These are phyloP conservation scores for Oncorhynchus clarkii DNA, from an alignment of 2,113 vertebrate genomes.

Conservation along the genomic window DNA sequence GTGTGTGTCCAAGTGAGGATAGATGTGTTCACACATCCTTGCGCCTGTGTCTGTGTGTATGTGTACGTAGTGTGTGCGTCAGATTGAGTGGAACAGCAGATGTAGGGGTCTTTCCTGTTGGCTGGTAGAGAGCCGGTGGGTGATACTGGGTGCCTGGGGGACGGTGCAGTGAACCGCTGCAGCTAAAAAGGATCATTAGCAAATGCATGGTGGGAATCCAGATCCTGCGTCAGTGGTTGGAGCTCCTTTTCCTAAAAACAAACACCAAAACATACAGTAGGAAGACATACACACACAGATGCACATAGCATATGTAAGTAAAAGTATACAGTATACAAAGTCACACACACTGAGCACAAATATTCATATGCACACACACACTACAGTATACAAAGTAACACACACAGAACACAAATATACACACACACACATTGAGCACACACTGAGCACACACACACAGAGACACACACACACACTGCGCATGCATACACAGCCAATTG, in stretches of 20 bases:
- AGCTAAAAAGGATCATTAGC: not conserved
- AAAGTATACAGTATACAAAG: no score
- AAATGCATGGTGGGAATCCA: not conserved
- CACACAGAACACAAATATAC: no score
- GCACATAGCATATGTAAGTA: no score
- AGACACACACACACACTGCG: no score
- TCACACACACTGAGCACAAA: no score
- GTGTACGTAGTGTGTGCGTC: not conserved
- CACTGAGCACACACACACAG: no score
- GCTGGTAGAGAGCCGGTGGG: not conserved
- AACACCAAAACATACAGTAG: not conserved
- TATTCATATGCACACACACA: no score
- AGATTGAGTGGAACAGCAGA: conserved; percentile 9
- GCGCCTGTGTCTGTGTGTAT: no score
- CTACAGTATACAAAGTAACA: no score
- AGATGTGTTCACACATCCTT: not conserved
- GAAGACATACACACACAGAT: no score
- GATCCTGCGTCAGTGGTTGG: not conserved
- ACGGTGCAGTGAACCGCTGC: not conserved
- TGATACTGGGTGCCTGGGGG: not conserved
- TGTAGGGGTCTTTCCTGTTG: not conserved
- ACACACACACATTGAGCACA: no score
- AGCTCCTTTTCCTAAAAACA: not conserved
- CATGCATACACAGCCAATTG: no score
- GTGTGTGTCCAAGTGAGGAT: not conserved